Evolutionary conservation across 2,888 invertebrate genomes (phyloP), one percentile per base, ranked within the genome.

Genomic region (Brachypalpus laphriformis): DNA sequence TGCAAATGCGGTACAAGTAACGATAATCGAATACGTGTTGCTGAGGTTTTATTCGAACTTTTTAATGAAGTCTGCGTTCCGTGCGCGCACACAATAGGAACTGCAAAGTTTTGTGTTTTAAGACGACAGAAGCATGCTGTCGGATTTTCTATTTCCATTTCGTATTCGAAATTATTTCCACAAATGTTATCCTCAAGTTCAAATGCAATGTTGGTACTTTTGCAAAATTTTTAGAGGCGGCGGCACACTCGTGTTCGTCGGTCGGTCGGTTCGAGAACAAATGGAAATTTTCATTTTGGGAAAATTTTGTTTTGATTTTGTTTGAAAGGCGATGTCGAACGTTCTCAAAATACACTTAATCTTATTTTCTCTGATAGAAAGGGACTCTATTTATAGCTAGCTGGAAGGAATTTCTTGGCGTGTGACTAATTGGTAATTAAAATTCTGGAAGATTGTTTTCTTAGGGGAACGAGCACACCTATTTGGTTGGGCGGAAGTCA

Each of bases 261-360:
- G 14, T 11, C 3, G 31, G 25, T 34, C n/a, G 34, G 34, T 20
- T 20, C 7, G 20, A 40, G 25, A 59, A 59, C 40, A 59, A 59
- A 40, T 59, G 40, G 57, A n/a, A 37, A 57, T n/a, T 57, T 57
- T 57, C 59, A 59, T 40, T 40, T 40, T 22, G 22, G 22, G 14
- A 66, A 51, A 54, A 37, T 49, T 51, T 20, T 25, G 47, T 18
- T 47, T 1, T 51, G 34, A 51, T 34, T 51, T 66, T 66, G 66
- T 66, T 66, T 66, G 66, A 66, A 66, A 66, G 40, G 37, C 25
- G 6, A 2, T 66, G 66, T 66, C 51, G 51, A 37, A 54, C 16
- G 11, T 54, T 37, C 66, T 66, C 54, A 28, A 34, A 66, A 66
- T 25, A 54, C 4, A 66, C 66, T 66, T 66, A 54, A 25, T 66